Base-by-base conservation (phyloP, 2,888 invertebrate genomes). In the Patella ulyssiponensis region DNA sequence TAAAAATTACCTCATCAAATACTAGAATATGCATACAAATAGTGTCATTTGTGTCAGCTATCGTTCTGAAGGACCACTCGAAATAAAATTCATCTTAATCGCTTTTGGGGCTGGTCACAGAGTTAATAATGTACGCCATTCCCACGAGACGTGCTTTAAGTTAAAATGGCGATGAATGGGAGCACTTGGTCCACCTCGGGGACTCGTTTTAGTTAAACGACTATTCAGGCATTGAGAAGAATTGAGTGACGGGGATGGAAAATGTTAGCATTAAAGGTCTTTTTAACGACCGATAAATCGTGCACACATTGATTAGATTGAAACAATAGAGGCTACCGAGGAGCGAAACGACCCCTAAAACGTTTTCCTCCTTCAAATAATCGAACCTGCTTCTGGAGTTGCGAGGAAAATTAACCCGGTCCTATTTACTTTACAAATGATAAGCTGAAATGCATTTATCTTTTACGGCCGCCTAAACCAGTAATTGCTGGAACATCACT, bases 201-300 rank as follows among this genome's bases (percentile, higher is more conserved):
- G 64, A 64, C 64, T 64, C 64, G 23, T 64, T 64, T 64, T 64
- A 64, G 20, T 64, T 20, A 23, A 64, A 23, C 64, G 58, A 64
- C 20, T 64, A 64, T 64, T 64, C 20, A 64, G 14, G 64, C 64
- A 64, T 64, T 64, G 64, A 20, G 64, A 64, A 64, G 64, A 23
- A 23, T 64, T 64, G 23, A 64, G 64, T 64, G 64, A 64, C 23
- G 14, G 23, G 64, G 64, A 64, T 23, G 64, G 64, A 64, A 64
- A 64, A 64, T 64, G 64, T 64, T 64, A 64, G 64, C 64, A 23
- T 64, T 64, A 64, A 64, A 64, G 64, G 64, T 64, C 64, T 64
- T 64, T 64, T 64, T 64, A 64, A 64, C 20, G 64, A 64, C 20
- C 64, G 20, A 64, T 64, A 64, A 64, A 64, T 64, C 64, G 64